phyloP scores from a whole-genome alignment of 1,140 invertebrate species.

The Bombus pascuorum region DNA sequence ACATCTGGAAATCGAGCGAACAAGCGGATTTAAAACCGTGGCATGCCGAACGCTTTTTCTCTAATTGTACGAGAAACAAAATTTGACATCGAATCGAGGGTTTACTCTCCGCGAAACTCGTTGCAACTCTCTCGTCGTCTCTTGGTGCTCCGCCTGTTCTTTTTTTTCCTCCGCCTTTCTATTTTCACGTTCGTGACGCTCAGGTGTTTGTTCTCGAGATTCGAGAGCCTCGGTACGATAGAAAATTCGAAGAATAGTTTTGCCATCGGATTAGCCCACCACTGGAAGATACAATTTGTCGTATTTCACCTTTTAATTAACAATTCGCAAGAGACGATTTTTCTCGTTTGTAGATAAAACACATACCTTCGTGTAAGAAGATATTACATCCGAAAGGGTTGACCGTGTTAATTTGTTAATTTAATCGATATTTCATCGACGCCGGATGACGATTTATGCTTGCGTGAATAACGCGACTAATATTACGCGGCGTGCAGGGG shows the following conservation, averaged over 20 bases:
- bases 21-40: background rate
- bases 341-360: too few species aligned
- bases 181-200: background rate
- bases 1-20: background rate
- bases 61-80: background rate
- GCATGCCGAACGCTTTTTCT: background rate
- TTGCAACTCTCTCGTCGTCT: background rate
- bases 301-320: too few species aligned
- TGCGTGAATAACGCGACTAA: background rate
- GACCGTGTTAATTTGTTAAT: background rate
- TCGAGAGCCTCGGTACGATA: background rate
- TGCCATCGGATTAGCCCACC: too few species aligned
- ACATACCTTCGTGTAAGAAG: too few species aligned
- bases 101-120: constrained; percentile 9
- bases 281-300: too few species aligned
- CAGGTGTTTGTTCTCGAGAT: constrained; percentile 13
- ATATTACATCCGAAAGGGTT: too few species aligned
- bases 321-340: too few species aligned
- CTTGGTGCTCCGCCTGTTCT: background rate
- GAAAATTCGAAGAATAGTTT: too few species aligned
- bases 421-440: background rate
- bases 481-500: background rate
- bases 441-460: background rate
- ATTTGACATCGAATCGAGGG: background rate
- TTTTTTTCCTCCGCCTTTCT: background rate